Percentiles rank a stretch among this genome's conserved stretches.
Conservation (phyloP, 2,797 vertebrate genomes). For the Manis pentadactyla region DNA sequence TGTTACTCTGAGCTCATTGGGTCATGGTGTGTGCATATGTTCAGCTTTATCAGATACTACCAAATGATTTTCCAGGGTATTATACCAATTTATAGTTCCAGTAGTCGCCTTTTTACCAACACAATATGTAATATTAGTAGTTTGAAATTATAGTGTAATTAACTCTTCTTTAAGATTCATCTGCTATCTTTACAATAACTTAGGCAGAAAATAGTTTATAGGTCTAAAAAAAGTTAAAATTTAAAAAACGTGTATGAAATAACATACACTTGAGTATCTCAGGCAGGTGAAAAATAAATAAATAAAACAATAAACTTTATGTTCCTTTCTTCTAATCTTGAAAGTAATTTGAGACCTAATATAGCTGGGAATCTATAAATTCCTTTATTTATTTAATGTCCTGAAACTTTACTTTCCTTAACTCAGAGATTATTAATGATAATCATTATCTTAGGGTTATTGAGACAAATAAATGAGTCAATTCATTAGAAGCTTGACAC, state of each 20-base stretch:
- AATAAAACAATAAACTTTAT: not conserved
- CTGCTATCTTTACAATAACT: not conserved
- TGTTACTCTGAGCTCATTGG: not conserved
- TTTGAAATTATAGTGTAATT: conserved; percentile 19
- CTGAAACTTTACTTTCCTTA: not conserved
- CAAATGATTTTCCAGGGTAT: not conserved
- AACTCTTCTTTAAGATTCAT: not conserved
- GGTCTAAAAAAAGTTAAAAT: not conserved
- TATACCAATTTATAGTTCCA: not conserved
- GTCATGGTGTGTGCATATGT: not conserved
- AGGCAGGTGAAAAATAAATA: not conserved
- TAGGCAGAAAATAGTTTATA: not conserved
- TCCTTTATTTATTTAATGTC: not conserved
- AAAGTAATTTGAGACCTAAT: not conserved
- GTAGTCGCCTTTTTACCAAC: not conserved
- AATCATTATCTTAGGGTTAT: not conserved
- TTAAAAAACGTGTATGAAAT: not conserved
- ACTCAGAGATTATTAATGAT: not conserved
- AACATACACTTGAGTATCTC: not conserved
- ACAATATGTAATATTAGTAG: not conserved
- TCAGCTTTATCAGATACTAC: not conserved
- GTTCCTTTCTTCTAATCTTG: not conserved
- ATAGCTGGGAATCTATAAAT: not conserved
- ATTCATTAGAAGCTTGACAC: not conserved
- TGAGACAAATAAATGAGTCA: not conserved